Base-by-base conservation (phyloP, 2,888 invertebrate genomes). In the Rhagonycha fulva region DNA sequence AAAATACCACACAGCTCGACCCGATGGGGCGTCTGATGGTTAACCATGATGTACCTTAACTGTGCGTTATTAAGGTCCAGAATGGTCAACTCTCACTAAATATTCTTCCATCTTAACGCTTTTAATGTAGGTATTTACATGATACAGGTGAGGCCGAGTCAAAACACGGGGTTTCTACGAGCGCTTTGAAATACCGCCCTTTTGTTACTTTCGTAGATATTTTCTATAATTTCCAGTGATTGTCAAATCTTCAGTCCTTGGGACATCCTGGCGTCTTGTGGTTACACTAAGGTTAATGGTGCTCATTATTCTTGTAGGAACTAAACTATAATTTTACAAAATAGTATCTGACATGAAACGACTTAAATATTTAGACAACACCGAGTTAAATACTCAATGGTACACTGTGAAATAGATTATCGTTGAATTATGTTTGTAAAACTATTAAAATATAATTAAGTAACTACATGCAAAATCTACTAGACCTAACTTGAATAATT, bases 81-180 rank as follows among this genome's bases (percentile, higher is more conserved):
- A 79, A 80, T 74, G 79, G 78, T 74, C 80, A 77, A 82, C 82
- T 77, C 77, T 70, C 77, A 78, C 81, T 81, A 80, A 83, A 83
- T 76, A 79, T 82, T 81, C 85, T 82, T 82, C 84, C 84, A 83
- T 84, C 84, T 86, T 86, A 84, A 87, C 86, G 85, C 84, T 86
- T 66, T 66, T 86, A 87, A 86, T 83, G 86, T 84, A 84, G 85
- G 84, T 85, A 87, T 87, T 87, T 87, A 87, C 86, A 84, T 85
- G 86, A 85, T 85, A 86, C 86, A 86, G 86, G 87, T 86, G 86
- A 87, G 85, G 83, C 82, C 79, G 82, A 85, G 86, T 86, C 87
- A 87, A 85, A 87, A 87, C 85, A 87, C 78, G 82, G 79, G 79
- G 81, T 82, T 82, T 76, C 80, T 81, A 77, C 82, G 80, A 79